phyloP scores from a whole-genome alignment of 2,797 vertebrate species.

The Lemur catta region DNA sequence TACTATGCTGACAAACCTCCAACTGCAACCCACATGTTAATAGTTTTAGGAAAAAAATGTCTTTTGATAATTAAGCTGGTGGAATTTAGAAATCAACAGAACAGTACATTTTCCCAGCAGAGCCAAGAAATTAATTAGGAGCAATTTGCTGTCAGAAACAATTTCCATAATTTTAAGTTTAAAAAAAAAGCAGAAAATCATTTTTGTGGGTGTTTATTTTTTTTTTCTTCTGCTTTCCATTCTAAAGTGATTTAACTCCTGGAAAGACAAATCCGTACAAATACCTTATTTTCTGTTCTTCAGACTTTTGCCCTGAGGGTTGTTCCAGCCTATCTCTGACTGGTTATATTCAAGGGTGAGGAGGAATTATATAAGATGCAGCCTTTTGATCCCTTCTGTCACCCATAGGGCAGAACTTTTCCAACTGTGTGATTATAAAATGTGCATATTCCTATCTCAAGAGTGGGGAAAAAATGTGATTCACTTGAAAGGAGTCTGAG shows the following conservation, averaged over 20 bases:
- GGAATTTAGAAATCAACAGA: constrained; percentile 86
- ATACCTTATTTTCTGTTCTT: constrained; percentile 75
- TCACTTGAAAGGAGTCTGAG: neutral
- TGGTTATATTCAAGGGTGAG: constrained; percentile 64
- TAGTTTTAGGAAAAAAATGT: constrained; percentile 70
- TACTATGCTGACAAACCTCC: constrained; percentile 24
- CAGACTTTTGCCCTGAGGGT: constrained; percentile 50
- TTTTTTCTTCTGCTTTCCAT: constrained; percentile 77
- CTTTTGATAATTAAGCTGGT: constrained; percentile 86
- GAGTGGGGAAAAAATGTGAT: neutral
- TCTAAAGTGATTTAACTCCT: constrained; percentile 85
- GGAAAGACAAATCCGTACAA: constrained; percentile 82
- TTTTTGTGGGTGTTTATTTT: constrained; percentile 68
- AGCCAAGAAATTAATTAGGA: constrained; percentile 88
- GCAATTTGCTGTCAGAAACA: constrained; percentile 88
- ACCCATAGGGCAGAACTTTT: neutral
- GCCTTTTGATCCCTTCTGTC: neutral
- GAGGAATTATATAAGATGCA: constrained; percentile 12
- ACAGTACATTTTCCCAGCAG: constrained; percentile 86
- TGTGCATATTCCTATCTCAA: neutral
- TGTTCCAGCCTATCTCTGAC: constrained; percentile 48
- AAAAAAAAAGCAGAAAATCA: constrained; percentile 83
- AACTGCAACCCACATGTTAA: constrained; percentile 67
- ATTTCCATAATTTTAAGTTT: constrained; percentile 87
- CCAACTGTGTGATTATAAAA: constrained; percentile 23